Evolutionary conservation across 2,113 vertebrate genomes (phyloP).

Genomic region (Leptosomus discolor): DNA sequence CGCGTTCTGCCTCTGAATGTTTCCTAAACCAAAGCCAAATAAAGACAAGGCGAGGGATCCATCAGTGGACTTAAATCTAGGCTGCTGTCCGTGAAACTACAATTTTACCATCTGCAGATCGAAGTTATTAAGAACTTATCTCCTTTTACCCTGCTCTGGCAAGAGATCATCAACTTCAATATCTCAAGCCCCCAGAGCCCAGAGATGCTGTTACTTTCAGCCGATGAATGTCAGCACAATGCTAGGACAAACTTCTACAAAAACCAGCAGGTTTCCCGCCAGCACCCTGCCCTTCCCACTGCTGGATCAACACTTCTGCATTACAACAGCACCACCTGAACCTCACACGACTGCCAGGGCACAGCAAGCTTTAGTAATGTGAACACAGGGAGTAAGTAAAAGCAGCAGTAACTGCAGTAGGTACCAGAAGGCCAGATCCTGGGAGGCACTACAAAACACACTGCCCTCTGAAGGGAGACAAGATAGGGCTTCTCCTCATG

Average conservation of each 20-base stretch:
- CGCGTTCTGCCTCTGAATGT: background rate
- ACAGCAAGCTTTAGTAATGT: too few relatives aligned
- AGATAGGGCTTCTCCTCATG: background rate
- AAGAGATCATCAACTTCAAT: background rate
- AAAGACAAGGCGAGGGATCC: background rate
- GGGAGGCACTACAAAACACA: too few relatives aligned
- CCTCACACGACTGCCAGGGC: fast-evolving
- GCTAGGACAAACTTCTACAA: background rate
- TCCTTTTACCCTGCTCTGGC: background rate
- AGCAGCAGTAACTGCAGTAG: fast-evolving
- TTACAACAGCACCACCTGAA: background rate
- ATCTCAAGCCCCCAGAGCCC: background rate
- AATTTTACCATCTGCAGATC: background rate
- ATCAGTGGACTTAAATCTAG: too few relatives aligned
- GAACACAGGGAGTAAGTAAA: fast-evolving
- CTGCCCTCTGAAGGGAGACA: too few relatives aligned
- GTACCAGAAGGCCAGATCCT: background rate
- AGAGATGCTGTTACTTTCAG: background rate
- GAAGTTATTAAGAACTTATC: background rate
- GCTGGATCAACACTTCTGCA: background rate
- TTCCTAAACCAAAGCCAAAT: background rate
- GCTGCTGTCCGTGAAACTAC: background rate
- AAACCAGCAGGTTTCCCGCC: background rate
- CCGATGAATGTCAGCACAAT: background rate
- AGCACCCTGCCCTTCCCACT: background rate